phyloP scores from a whole-genome alignment of 2,113 vertebrate species.

The Camelus bactrianus region DNA sequence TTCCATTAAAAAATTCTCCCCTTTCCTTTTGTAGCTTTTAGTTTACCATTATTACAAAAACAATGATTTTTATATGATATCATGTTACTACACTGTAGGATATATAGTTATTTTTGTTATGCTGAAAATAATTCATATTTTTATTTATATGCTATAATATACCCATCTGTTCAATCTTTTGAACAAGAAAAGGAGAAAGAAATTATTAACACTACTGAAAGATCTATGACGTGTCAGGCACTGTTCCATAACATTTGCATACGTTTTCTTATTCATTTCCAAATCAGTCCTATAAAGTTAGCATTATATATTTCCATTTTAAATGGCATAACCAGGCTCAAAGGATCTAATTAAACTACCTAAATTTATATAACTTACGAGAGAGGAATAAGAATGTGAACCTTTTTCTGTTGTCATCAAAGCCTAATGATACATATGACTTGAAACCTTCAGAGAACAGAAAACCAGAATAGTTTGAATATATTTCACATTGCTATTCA shows the following conservation, averaged over 20 bases:
- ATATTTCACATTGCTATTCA: background rate
- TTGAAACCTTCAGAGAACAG: conserved; percentile 1
- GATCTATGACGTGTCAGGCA: background rate
- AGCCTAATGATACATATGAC: background rate
- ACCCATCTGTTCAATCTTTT: background rate
- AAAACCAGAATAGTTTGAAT: background rate
- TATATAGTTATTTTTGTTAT: background rate
- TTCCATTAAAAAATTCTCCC: background rate
- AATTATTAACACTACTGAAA: background rate
- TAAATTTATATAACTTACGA: background rate
- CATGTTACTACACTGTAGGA: background rate
- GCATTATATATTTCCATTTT: background rate
- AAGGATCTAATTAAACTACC: background rate
- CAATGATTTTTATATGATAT: background rate
- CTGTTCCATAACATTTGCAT: background rate
- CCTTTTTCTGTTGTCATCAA: background rate
- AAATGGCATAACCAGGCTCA: background rate
- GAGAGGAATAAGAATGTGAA: background rate
- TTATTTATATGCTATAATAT: background rate
- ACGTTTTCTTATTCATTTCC: background rate
- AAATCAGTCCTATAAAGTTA: background rate
- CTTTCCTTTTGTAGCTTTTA: background rate
- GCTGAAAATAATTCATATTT: background rate
- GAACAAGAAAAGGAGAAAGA: background rate
- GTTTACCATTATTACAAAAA: background rate